Evolutionary conservation across 1,140 invertebrate genomes (phyloP).

Genomic region (Caenorhabditis latens): DNA sequence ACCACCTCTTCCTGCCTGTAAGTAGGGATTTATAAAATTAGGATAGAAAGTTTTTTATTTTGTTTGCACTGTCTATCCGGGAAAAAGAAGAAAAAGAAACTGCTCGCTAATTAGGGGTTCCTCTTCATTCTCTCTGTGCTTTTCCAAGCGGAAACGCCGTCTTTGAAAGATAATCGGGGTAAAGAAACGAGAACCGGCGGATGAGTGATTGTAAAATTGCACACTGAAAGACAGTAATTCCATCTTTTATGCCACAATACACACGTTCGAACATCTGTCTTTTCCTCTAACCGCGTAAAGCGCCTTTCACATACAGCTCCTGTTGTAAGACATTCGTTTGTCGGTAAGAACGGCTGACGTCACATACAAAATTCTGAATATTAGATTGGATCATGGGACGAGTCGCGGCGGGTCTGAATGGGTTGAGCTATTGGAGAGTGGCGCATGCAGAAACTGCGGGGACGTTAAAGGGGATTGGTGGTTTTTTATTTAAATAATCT

Average conservation of each 20-base stretch:
- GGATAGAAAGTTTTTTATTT: not conserved
- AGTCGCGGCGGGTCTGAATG: not conserved
- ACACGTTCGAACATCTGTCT: slow-evolving; percentile 1
- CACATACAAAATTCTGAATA: slow-evolving; percentile 44
- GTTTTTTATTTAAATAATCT: not conserved
- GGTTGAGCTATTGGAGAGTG: not conserved
- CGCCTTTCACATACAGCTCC: not conserved
- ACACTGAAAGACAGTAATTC: slow-evolving; percentile 50
- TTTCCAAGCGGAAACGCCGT: slow-evolving; percentile 18
- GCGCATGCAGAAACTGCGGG: not conserved
- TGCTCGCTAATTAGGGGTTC: slow-evolving; percentile 14
- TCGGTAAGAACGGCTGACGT: not conserved
- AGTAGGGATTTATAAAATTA: not conserved
- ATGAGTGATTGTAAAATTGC: slow-evolving; percentile 55
- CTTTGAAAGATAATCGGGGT: slow-evolving; percentile 6
- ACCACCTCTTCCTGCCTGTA: slow-evolving; percentile 27
- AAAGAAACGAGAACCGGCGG: slow-evolving; percentile 14
- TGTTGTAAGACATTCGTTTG: not conserved
- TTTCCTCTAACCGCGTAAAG: not conserved
- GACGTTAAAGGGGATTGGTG: not conserved
- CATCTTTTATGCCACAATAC: slow-evolving; percentile 53
- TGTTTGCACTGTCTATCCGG: not conserved
- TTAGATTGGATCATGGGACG: not conserved
- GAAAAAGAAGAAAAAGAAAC: not conserved
- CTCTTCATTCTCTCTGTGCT: not conserved